These are phyloP conservation scores for Cyanistes caeruleus DNA, from an alignment of 2,113 vertebrate species.

Conservation along the genomic window DNA sequence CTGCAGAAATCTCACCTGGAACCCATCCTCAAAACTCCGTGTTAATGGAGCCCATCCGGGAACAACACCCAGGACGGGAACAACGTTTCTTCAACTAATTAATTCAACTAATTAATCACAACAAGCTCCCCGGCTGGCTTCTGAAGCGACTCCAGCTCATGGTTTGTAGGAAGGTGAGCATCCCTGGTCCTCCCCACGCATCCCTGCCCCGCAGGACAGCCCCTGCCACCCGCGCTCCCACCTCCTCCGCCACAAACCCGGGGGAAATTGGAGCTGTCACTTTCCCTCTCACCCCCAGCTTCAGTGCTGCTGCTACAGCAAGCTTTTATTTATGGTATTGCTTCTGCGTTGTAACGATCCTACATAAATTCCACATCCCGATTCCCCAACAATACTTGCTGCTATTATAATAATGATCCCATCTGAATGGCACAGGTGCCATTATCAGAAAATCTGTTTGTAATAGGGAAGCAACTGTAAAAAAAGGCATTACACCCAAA, in stretches of 20 bases:
- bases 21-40: accelerated
- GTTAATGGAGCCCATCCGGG: background rate
- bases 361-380: background rate
- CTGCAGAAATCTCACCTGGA: background rate
- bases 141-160: background rate
- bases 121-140: accelerated
- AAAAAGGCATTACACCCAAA: constrained; percentile 52
- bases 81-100: background rate
- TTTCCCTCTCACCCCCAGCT: background rate
- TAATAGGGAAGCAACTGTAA: constrained; percentile 34
- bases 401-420: constrained; percentile 57
- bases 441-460: constrained; percentile 63
- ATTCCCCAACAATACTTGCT: background rate
- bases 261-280: background rate
- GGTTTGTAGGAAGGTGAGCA: background rate
- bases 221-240: background rate
- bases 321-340: constrained; percentile 11
- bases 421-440: constrained; percentile 26
- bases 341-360: background rate
- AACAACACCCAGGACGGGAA: background rate
- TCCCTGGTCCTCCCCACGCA: background rate
- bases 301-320: background rate
- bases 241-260: background rate
- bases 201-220: background rate
- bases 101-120: background rate